A percentile compares a stretch with the other conserved stretches of the same genome.
Conservation (phyloP, 2,888 invertebrate genomes). For the Gastracanthus pulcherrimus region DNA sequence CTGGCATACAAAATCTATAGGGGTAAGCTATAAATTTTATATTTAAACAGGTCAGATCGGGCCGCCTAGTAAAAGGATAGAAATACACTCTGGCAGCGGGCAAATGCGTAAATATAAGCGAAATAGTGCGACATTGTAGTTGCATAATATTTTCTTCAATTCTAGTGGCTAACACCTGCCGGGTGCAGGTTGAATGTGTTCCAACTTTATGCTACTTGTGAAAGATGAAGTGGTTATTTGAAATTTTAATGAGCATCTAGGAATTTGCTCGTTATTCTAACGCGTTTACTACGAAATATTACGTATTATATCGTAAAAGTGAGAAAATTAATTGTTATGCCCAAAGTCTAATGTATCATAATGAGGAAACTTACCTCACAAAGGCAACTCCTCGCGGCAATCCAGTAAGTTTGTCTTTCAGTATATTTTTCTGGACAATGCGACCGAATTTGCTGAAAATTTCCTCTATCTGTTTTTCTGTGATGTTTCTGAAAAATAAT, state of each 20-base stretch:
- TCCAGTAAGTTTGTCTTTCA: constrained; percentile 93
- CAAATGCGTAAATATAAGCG: constrained; percentile 41
- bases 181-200: constrained; percentile 42
- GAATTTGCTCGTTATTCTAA: constrained; percentile 22
- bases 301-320: background rate
- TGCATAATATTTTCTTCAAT: constrained; percentile 54
- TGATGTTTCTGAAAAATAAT: constrained; percentile 80
- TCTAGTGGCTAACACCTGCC: constrained; percentile 40
- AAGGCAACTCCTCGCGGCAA: constrained; percentile 95
- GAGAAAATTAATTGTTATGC: background rate
- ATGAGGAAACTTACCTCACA: constrained; percentile 84
- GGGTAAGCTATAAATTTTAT: constrained; percentile 43
- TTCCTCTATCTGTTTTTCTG: constrained; percentile 89
- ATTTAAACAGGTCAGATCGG: constrained; percentile 47
- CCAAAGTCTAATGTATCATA: constrained; percentile 4
- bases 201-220: constrained; percentile 43
- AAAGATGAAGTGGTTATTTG: constrained; percentile 29
- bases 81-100: constrained; percentile 51
- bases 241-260: constrained; percentile 39
- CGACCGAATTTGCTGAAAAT: constrained; percentile 93
- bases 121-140: constrained; percentile 46
- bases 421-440: constrained; percentile 94
- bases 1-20: constrained; percentile 31
- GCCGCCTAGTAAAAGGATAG: constrained; percentile 27
- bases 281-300: background rate